Base-by-base conservation (phyloP, 2,797 vertebrate species). In the Rhabdophis nuchalis region DNA sequence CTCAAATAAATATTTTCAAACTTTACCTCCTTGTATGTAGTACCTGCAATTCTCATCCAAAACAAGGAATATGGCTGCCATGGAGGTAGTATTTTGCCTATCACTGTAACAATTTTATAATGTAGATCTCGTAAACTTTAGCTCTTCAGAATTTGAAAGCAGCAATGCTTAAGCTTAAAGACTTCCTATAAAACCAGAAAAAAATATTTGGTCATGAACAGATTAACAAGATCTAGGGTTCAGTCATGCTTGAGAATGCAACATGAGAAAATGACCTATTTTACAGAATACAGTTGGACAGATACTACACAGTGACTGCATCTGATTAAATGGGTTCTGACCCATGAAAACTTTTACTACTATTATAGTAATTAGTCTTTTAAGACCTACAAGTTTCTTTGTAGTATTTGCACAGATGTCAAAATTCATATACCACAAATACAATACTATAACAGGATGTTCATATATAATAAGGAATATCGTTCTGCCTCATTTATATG, bases 401-500 rank as follows among this genome's bases (percentile, higher is more conserved):
- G 32, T 60, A 36, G 41, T 53, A 50, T 82, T 92, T 92, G 64
- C 85, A 87, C 64, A 36, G 89, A 86, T 91, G 2, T 60, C 89
- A 89, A 12, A 85, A 32, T 11, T 87, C 60, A 32, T 41, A 61
- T 56, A 2, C 86, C 0, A 25, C 85, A 87, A 85, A n/a, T 50
- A 10, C 0, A 86, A n/a, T 0, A 1, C 82, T 16, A 0, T 13
- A 36, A 54, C 85, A 85, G 86, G 68, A 1, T 50, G n/a, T 60
- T 92, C 57, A 64, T 89, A 18, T 25, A 64, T 0, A 0, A 20
- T 87, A 68, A 3, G 0, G 1, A 58, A 82, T 32, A 91, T 89
- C 58, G 54, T 52, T 64, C n/a, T 87, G 27, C 50, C 88, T 92
- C 32, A n/a, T 57, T 92, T 41, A 89, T 27, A 58, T 93, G 60